Evolutionary conservation across 2,888 invertebrate genomes (phyloP), one percentile per base, ranked within the genome.

Genomic region (Drosophila demipolita): DNA sequence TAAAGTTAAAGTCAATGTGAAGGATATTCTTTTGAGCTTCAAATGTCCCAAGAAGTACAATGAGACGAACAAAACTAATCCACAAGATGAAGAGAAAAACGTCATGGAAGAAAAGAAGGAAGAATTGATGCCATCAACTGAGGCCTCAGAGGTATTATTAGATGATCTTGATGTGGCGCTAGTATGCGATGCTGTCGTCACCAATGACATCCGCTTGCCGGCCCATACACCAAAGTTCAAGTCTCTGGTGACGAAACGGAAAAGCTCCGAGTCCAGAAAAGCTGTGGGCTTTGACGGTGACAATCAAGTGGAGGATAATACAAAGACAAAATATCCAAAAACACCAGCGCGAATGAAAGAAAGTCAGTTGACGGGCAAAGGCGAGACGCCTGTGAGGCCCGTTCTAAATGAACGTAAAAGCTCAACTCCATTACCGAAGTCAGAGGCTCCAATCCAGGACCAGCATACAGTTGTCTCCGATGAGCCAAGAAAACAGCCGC

Each of bases 271-370:
- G 6, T 61, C 38, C n/a, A 63, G 32, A 1, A 74, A 65, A 42
- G 23, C 55, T 5, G 91, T 92, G 0, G 68, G 42, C 3, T 92
- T 92, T n/a, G 53, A 61, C 61, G 63, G 65, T 1, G 63, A 60
- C 8, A 54, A 59, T 11, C 53, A 48, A 5, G 72, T 64, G 4
- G 82, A 80, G 20, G 68, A 76, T 5, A 36, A n/a, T 5, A 55
- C 40, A 0, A 91, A 90, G 59, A 72, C 6, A 5, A 73, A 61
- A 29, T 92, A 83, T 73, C 92, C 89, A 6, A 91, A 85, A 69
- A 92, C 92, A 6, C 92, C 92, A 17, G 78, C 73, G 0, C 74
- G 78, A 5, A 0, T 32, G 2, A 29, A 36, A 23, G 4, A 23
- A 7, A 50, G 11, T 9, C 17, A 61, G 8, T 8, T 9, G 2